Conservation (phyloP, 2,113 vertebrate genomes). For the Ptilorrhoa leucosticta region DNA sequence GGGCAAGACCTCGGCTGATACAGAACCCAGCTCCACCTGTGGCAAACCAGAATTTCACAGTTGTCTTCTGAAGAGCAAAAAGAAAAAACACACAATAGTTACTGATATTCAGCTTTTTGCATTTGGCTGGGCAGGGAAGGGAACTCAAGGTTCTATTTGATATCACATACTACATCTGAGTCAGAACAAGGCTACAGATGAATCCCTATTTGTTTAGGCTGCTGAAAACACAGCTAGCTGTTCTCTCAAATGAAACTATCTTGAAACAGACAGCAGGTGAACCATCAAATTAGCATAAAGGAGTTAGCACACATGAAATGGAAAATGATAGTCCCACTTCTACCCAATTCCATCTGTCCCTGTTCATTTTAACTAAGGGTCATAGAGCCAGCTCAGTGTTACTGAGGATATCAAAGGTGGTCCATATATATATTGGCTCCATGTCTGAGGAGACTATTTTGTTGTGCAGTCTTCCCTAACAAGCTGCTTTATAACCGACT, state of each 20-base stretch:
- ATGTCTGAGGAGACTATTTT: background rate
- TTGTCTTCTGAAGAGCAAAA: slow-evolving; percentile 67
- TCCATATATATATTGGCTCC: background rate
- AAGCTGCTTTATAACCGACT: background rate
- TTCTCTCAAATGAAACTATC: background rate
- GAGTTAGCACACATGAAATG: background rate
- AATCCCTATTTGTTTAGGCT: background rate
- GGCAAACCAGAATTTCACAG: slow-evolving; percentile 96
- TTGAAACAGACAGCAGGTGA: background rate
- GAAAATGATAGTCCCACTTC: background rate
- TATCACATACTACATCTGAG: background rate
- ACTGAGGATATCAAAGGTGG: background rate
- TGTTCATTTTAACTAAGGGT: background rate
- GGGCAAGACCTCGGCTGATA: slow-evolving; percentile 91
- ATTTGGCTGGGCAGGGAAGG: background rate
- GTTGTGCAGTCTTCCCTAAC: background rate
- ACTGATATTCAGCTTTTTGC: background rate
- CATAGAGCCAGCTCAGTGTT: background rate
- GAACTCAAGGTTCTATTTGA: background rate
- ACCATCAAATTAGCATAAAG: background rate
- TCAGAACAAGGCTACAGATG: background rate
- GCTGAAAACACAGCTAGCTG: background rate
- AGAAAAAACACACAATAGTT: slow-evolving; percentile 14
- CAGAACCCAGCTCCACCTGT: slow-evolving; percentile 98
- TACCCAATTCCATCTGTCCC: background rate